Evolutionary conservation across 1,140 invertebrate genomes (phyloP), one percentile per base, ranked within the genome.

Genomic region (Calephelis virginiensis): DNA sequence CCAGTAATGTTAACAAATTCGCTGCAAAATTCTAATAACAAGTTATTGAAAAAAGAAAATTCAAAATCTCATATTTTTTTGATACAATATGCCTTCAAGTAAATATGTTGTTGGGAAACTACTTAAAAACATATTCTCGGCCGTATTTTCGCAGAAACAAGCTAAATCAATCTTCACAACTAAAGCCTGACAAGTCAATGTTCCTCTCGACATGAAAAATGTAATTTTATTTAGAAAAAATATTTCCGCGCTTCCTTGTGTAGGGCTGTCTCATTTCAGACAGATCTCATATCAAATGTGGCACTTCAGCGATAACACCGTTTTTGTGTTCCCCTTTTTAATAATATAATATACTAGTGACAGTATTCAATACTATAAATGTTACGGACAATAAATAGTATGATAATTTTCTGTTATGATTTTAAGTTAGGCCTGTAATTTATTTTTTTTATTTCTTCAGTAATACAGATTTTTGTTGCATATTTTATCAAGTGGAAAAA

Each of bases 191-290:
- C 53, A 59, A 59, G 53, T 59, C 53, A 59, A 59, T 59, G 53
- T 59, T 59, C 53, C 53, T 59, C 53, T 59, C 53, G 53, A 59
- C 53, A 59, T 59, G 53, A 59, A 59, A 59, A 59, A 59, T 59
- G 53, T 59, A 59, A 59, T 59, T 59, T 59, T 59, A 59, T 59
- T 59, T 59, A 59, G 53, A 59, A 59, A 59, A 59, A 59, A 59
- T 59, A 59, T 59, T 59, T 59, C 53, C 53, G 53, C 53, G 53
- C 53, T 59, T 12, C 4, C 53, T 37, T 59, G 53, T n/a, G 53
- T 59, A 59, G 53, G 53, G 53, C 53, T 59, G 37, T 12, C 53
- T 12, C 53, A 43, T 43, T 43, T 43, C 40, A 43, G 8, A 43
- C 40, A 43, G 40, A 43, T 43, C 40, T 43, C 8, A 43, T 43